Base-by-base conservation (phyloP, 2,113 vertebrate genomes). In the Vicugna pacos region DNA sequence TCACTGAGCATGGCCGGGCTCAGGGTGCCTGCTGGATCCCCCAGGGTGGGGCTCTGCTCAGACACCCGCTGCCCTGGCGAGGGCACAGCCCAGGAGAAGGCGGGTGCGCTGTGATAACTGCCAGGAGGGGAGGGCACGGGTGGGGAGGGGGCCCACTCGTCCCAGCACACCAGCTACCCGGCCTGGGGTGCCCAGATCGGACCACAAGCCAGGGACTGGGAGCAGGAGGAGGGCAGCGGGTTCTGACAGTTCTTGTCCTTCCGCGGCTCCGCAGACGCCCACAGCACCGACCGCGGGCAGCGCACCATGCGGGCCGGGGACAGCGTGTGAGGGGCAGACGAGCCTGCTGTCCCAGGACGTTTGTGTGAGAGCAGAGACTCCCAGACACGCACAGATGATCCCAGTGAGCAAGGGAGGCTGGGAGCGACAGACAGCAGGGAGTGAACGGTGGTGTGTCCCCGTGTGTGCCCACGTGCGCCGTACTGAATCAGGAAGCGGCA, bases 231-330 rank as follows among this genome's bases (percentile, higher is more conserved):
- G 10, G 54, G 30, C 46, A 9, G 4, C 4, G 2, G 22, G n/a
- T 17, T 22, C 58, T 20, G 42, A 24, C 0, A 0, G 50, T 12
- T 72, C 81, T 52, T 30, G 4, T 17, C 52, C 16, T 16, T 28
- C 52, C 42, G 7, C 19, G 22, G 5, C 22, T 42, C 64, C 15
- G 56, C 48, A 64, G 46, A 56, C 11, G 46, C n/a, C 30, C 1
- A 50, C 0, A 2, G 67, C 19, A 50, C 7, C 1, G 8, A 13
- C 5, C 0, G 35, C 0, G 1, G 58, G 38, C 58, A 2, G 0
- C 58, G 52, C 9, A 17, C 42, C 6, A 16, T 9, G 3, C 54
- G 46, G 6, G 12, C 50, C 35, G 5, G 42, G 86, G 6, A 3
- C 12, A n/a, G 46, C 0, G 0, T 3, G 1, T 15, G 19, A 42